A percentile compares a stretch with the other conserved stretches of the same genome.
Conservation (phyloP, 2,797 vertebrate species). For the Chelidonichthys spinosus region DNA sequence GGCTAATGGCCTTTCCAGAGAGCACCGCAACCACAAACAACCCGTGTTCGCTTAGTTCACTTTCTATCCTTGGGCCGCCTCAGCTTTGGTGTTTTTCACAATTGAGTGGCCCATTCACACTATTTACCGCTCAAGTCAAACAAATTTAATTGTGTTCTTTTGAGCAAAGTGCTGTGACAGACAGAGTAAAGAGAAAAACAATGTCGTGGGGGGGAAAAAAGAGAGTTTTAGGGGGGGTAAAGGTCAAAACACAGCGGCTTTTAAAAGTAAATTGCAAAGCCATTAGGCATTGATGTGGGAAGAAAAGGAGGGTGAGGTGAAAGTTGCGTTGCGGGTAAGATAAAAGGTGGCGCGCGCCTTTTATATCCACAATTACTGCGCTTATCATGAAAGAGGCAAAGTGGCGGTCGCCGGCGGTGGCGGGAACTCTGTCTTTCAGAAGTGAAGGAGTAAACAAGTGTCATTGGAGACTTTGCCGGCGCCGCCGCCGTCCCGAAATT, state of each 20-base stretch:
- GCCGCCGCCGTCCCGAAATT: slow-evolving; percentile 32
- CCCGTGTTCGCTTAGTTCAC: slow-evolving; percentile 48
- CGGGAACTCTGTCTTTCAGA: slow-evolving; percentile 28
- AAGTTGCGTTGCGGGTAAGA: slow-evolving; percentile 52
- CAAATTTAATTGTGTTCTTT: slow-evolving; percentile 70
- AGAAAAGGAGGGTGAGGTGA: slow-evolving; percentile 36
- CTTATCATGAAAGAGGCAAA: slow-evolving; percentile 53
- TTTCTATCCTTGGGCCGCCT: slow-evolving; percentile 51
- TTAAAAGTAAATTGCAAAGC: slow-evolving; percentile 78
- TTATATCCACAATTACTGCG: slow-evolving; percentile 65
- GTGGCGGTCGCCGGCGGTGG: slow-evolving; percentile 18
- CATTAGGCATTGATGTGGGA: slow-evolving; percentile 71
- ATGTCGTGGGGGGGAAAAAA: slow-evolving; percentile 25
- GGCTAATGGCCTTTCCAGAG: slow-evolving; percentile 73
- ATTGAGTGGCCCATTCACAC: slow-evolving; percentile 48
- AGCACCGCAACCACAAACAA: slow-evolving; percentile 67
- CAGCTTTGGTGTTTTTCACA: slow-evolving; percentile 38
- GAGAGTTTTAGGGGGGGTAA: slow-evolving; percentile 21
- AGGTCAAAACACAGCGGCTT: slow-evolving; percentile 63
- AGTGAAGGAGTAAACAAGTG: slow-evolving; percentile 58
- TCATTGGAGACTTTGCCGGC: slow-evolving; percentile 36
- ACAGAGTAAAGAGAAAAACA: slow-evolving; percentile 43
- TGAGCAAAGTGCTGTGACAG: slow-evolving; percentile 65
- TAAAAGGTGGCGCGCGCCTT: slow-evolving; percentile 65
- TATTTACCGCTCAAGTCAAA: slow-evolving; percentile 69